A percentile compares a stretch with the other conserved stretches of the same genome.
Conservation (phyloP, 2,797 vertebrate genomes). For the Rhadinocentrus ornatus region DNA sequence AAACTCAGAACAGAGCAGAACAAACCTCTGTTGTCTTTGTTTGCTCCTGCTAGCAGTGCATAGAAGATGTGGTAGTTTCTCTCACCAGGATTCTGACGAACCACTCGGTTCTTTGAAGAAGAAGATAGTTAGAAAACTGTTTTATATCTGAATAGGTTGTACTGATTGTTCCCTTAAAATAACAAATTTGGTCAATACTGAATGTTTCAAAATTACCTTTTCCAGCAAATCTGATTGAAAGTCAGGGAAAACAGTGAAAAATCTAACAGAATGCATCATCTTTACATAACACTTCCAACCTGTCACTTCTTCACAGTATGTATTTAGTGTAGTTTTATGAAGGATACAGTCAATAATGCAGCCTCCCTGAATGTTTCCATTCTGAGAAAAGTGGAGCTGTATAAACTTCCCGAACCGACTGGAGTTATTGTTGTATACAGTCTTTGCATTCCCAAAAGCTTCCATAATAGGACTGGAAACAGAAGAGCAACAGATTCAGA, state of each 20-base stretch:
- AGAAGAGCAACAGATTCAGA: slow-evolving; percentile 20
- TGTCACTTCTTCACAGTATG: neutral
- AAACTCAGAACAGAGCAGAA: slow-evolving; percentile 8
- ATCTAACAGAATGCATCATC: neutral
- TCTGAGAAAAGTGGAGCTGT: slow-evolving; percentile 92
- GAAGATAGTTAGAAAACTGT: neutral
- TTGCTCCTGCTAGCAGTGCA: slow-evolving; percentile 87
- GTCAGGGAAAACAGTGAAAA: slow-evolving; percentile 62
- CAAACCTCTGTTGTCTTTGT: slow-evolving; percentile 86
- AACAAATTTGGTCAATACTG: neutral
- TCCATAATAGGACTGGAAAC: slow-evolving; percentile 90
- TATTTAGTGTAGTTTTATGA: slow-evolving; percentile 1
- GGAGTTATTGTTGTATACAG: slow-evolving; percentile 95
- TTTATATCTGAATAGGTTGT: neutral
- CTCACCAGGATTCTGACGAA: slow-evolving; percentile 91
- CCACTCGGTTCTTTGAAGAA: slow-evolving; percentile 88
- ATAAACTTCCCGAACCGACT: slow-evolving; percentile 95
- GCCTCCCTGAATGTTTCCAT: slow-evolving; percentile 92
- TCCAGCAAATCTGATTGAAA: slow-evolving; percentile 75
- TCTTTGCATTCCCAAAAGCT: slow-evolving; percentile 93
- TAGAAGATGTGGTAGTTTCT: slow-evolving; percentile 96
- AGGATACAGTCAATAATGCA: slow-evolving; percentile 94
- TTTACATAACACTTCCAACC: neutral
- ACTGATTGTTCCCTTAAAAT: neutral
- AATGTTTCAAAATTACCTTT: slow-evolving; percentile 66